These are phyloP conservation scores for Morus bassanus DNA, from an alignment of 2,797 vertebrate genomes.

Conservation along the genomic window DNA sequence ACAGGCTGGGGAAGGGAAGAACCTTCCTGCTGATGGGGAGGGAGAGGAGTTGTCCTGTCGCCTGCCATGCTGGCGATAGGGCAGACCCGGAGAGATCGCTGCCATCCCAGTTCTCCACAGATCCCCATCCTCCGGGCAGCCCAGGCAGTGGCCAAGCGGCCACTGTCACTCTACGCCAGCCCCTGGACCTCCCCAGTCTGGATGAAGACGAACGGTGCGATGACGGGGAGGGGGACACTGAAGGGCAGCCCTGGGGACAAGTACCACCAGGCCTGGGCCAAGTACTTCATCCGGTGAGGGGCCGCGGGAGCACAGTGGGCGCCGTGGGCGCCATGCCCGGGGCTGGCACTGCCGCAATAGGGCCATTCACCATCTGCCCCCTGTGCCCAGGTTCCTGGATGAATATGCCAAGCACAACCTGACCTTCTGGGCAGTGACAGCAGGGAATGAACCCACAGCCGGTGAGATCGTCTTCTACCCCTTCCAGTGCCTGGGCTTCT, in stretches of 20 bases:
- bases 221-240: constrained; percentile 88
- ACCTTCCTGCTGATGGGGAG: accelerated
- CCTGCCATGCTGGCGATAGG: accelerated
- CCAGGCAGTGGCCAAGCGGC: constrained; percentile 78
- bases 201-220: constrained; percentile 90
- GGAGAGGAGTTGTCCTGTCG: background rate
- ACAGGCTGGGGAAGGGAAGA: background rate
- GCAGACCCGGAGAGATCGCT: accelerated
- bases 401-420: constrained; percentile 89
- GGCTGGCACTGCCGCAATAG: accelerated
- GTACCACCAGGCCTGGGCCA: constrained; percentile 91
- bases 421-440: constrained; percentile 92
- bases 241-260: constrained; percentile 89
- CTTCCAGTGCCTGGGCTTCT: constrained; percentile 95
- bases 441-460: constrained; percentile 90
- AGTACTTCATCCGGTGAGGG: constrained; percentile 89
- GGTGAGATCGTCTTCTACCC: constrained; percentile 88
- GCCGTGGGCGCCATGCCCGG: accelerated
- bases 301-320: accelerated
- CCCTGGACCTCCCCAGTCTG: constrained; percentile 94
- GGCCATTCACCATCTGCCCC: accelerated
- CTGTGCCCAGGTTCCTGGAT: constrained; percentile 84
- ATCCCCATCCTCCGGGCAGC: constrained; percentile 89
- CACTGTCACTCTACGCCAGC: constrained; percentile 86
- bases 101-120: constrained; percentile 60